A percentile compares a stretch with the other conserved stretches of the same genome.
Conservation (phyloP, 2,113 vertebrate genomes). For the Myrmophylax atrothorax region DNA sequence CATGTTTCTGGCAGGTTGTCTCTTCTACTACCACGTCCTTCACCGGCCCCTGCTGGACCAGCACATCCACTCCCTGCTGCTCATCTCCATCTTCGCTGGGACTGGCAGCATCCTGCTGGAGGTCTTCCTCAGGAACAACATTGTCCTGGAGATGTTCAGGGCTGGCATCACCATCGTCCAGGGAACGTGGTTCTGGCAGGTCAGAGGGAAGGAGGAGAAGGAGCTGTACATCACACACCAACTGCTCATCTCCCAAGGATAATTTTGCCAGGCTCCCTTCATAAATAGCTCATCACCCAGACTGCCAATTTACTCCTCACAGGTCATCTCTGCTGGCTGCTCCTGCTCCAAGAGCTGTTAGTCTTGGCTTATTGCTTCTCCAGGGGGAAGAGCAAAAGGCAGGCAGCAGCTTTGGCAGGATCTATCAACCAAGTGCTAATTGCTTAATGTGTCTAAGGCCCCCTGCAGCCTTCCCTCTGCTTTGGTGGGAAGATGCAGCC, state of each 20-base stretch:
- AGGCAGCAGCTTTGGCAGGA: background rate
- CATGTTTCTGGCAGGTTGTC: constrained; percentile 74
- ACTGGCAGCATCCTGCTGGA: constrained; percentile 77
- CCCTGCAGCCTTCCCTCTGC: background rate
- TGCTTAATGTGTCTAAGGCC: constrained; percentile 7
- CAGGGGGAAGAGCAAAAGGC: background rate
- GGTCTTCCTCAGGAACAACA: constrained; percentile 81
- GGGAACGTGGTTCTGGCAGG: constrained; percentile 97
- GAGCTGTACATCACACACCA: accelerated
- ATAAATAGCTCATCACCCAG: background rate
- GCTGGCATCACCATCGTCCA: constrained; percentile 85
- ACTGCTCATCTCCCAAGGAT: background rate
- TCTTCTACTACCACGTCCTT: constrained; percentile 90
- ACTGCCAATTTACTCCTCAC: background rate
- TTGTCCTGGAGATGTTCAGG: constrained; percentile 85
- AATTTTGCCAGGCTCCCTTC: background rate
- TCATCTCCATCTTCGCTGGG: constrained; percentile 79
- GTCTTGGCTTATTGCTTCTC: background rate
- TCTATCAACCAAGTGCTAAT: background rate
- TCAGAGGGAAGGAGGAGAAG: constrained; percentile 7
- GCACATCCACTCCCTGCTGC: constrained; percentile 89
- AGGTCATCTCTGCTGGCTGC: background rate
- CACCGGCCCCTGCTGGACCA: constrained; percentile 83
- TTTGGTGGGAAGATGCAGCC: background rate
- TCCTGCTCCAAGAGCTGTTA: background rate